phyloP scores from a whole-genome alignment of 2,888 invertebrate species.

The Hypercompe scribonia region DNA sequence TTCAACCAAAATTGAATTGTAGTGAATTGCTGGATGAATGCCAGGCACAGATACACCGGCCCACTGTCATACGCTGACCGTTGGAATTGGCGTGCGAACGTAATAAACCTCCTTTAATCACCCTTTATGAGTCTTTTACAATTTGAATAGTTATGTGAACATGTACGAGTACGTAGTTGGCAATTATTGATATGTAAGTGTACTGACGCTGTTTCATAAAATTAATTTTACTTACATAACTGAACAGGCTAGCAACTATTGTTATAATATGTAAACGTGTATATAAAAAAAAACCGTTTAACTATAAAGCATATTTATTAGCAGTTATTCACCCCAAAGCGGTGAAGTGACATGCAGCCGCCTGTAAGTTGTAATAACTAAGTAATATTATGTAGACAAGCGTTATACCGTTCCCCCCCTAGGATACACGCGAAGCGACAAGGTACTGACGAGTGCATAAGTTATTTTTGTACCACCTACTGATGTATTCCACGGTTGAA shows the following conservation, averaged over 20 bases:
- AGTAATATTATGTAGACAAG: slow-evolving; percentile 75
- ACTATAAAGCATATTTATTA: slow-evolving; percentile 36
- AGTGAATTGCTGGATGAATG: slow-evolving; percentile 20
- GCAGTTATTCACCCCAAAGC: slow-evolving; percentile 40
- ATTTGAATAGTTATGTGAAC: slow-evolving; percentile 4
- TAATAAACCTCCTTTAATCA: slow-evolving; percentile 8
- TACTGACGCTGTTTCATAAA: neutral
- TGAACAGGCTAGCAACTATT: neutral
- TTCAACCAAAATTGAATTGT: slow-evolving; percentile 25
- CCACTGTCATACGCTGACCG: slow-evolving; percentile 13
- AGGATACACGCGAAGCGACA: slow-evolving; percentile 59
- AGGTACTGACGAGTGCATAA: slow-evolving; percentile 59
- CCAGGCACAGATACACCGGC: slow-evolving; percentile 15
- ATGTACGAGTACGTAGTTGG: neutral
- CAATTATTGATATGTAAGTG: neutral
- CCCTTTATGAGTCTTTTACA: neutral
- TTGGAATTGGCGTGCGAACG: slow-evolving; percentile 12
- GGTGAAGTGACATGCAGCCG: slow-evolving; percentile 47
- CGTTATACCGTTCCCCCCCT: slow-evolving; percentile 66
- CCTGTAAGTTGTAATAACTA: slow-evolving; percentile 65
- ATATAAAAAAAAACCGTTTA: slow-evolving; percentile 23
- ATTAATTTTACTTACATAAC: neutral
- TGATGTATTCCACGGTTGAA: slow-evolving; percentile 35
- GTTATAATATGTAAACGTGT: neutral
- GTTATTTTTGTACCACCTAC: slow-evolving; percentile 41